Percentiles rank a stretch among this genome's conserved stretches.
phyloP scores from a whole-genome alignment of 2,797 vertebrate genomes.

The Scolopax bukidnonensis region DNA sequence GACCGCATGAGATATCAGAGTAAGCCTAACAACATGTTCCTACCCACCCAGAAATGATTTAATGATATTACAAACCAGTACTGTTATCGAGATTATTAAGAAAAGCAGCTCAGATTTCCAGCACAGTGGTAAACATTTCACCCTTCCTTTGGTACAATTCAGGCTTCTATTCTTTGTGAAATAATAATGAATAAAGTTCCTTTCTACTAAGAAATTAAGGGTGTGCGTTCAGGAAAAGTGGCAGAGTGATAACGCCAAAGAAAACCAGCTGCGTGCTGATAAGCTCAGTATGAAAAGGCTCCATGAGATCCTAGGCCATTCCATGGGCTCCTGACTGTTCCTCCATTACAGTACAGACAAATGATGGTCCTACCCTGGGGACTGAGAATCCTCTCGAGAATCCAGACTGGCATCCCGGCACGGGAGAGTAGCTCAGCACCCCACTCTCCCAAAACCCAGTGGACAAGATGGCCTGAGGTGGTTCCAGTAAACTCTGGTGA shows the following conservation, averaged over 20 bases:
- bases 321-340: background rate
- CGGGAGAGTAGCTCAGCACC: background rate
- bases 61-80: slow-evolving; percentile 22
- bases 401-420: background rate
- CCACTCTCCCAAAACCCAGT: background rate
- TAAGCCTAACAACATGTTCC: slow-evolving; percentile 13
- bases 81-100: slow-evolving; percentile 29
- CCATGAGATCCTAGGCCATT: background rate
- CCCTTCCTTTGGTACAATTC: slow-evolving; percentile 64
- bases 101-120: slow-evolving; percentile 34
- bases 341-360: background rate
- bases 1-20: background rate
- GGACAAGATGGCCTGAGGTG: background rate
- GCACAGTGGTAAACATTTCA: slow-evolving; percentile 50
- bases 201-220: slow-evolving; percentile 58
- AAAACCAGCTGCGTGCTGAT: slow-evolving; percentile 49
- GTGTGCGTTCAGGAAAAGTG: slow-evolving; percentile 61
- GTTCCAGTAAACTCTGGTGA: background rate
- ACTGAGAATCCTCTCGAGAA: background rate
- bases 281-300: slow-evolving; percentile 7
- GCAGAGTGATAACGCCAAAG: slow-evolving; percentile 21
- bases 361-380: background rate
- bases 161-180: slow-evolving; percentile 52
- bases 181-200: slow-evolving; percentile 65
- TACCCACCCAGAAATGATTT: slow-evolving; percentile 45